phyloP scores from a whole-genome alignment of 2,113 vertebrate species.

The Steatornis caripensis region DNA sequence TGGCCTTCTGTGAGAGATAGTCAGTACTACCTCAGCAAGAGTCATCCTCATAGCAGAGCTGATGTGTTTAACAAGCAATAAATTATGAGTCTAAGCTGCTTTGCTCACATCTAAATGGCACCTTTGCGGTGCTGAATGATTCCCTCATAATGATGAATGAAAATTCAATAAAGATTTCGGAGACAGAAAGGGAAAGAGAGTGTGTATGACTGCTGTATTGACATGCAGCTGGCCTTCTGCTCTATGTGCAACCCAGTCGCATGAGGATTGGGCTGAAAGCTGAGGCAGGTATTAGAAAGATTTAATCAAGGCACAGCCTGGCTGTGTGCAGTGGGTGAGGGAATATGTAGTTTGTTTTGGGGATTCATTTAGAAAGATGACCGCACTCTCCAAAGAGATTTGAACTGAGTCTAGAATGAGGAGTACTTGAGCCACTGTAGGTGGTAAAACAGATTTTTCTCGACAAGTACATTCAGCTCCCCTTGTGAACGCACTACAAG shows the following conservation, averaged over 20 bases:
- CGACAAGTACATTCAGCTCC: background rate
- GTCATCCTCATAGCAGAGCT: background rate
- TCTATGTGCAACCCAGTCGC: background rate
- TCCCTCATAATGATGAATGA: constrained; percentile 45
- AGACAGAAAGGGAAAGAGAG: background rate
- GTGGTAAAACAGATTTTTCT: background rate
- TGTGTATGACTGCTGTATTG: background rate
- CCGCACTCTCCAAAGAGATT: background rate
- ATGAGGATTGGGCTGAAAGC: background rate
- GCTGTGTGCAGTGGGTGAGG: background rate
- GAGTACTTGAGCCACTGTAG: background rate
- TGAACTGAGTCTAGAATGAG: background rate
- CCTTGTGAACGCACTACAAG: background rate
- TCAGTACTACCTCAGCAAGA: background rate
- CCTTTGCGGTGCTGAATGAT: background rate
- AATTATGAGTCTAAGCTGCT: constrained; percentile 14
- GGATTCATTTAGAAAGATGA: background rate
- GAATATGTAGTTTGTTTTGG: background rate
- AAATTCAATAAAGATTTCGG: constrained; percentile 36
- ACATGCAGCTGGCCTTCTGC: background rate
- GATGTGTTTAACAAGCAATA: constrained; percentile 11
- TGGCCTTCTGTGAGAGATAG: background rate
- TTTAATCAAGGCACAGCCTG: background rate
- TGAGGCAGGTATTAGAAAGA: background rate
- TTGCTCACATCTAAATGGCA: background rate